phyloP scores from a whole-genome alignment of 2,797 vertebrate species.

The Euthynnus affinis region DNA sequence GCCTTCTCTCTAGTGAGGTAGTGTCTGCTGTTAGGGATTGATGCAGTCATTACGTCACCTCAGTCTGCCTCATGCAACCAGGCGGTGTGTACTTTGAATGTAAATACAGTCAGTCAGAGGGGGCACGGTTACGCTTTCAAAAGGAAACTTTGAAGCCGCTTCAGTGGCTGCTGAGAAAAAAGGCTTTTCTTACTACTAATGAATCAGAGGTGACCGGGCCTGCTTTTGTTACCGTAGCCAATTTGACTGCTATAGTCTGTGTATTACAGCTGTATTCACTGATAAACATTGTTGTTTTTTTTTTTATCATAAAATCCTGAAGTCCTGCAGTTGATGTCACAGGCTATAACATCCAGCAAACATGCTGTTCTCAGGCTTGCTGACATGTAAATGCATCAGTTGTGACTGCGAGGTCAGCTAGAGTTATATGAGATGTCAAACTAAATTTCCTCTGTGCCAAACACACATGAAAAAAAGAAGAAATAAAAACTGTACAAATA shows the following conservation, averaged over 20 bases:
- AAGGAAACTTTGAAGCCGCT: slow-evolving; percentile 14
- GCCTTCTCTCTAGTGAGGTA: slow-evolving; percentile 78
- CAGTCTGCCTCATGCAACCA: slow-evolving; percentile 59
- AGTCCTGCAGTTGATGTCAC: neutral
- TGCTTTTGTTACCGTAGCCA: slow-evolving; percentile 7
- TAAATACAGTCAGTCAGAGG: slow-evolving; percentile 49
- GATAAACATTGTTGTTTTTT: neutral
- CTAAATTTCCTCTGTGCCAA: neutral
- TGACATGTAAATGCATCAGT: neutral
- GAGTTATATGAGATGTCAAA: neutral
- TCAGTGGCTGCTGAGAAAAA: too few species aligned
- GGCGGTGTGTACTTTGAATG: slow-evolving; percentile 56
- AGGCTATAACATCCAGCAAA: neutral
- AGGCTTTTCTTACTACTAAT: slow-evolving; percentile 16
- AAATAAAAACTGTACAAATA: neutral
- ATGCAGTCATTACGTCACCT: slow-evolving; percentile 79
- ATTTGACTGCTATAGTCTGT: neutral
- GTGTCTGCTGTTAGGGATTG: slow-evolving; percentile 76
- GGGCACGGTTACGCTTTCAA: slow-evolving; percentile 31
- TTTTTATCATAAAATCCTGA: neutral
- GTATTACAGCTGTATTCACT: neutral
- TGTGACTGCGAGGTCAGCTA: neutral
- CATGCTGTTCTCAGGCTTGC: neutral
- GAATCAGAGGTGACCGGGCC: neutral
- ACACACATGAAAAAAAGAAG: too few species aligned